A percentile compares a stretch with the other conserved stretches of the same genome.
Evolutionary conservation across 2,888 invertebrate genomes (phyloP).

Genomic region (Salticus scenicus): DNA sequence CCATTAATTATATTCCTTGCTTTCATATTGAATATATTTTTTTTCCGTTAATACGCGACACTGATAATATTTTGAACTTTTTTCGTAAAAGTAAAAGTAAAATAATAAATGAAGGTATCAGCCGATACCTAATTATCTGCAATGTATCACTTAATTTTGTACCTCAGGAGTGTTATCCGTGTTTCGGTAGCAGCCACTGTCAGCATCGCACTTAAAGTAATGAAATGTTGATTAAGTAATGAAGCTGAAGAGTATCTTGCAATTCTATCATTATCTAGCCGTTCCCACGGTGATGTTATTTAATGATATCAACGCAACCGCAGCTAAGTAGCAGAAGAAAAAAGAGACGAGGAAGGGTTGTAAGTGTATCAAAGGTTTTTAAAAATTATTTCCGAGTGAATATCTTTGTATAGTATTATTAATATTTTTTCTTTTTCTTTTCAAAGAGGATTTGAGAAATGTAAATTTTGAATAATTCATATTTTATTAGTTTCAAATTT

Average conservation of each 20-base stretch:
- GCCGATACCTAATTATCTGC: neutral
- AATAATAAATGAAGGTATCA: neutral
- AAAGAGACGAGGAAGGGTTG: too few relatives aligned
- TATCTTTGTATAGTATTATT: too few relatives aligned
- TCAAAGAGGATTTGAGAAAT: too few relatives aligned
- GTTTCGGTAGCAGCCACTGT: neutral
- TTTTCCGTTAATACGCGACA: too few relatives aligned
- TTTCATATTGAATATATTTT: too few relatives aligned
- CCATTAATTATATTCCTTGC: too few relatives aligned
- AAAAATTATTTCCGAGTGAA: too few relatives aligned
- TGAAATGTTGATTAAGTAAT: constrained; percentile 66
- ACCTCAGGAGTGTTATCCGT: neutral
- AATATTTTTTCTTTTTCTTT: too few relatives aligned
- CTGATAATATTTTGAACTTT: neutral
- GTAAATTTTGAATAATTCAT: too few relatives aligned
- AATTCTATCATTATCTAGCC: neutral
- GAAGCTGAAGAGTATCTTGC: constrained; percentile 10
- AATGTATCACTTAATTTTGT: neutral
- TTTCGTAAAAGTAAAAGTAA: neutral
- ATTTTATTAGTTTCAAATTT: too few relatives aligned
- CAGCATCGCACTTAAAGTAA: constrained; percentile 35
- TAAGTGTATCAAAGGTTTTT: too few relatives aligned
- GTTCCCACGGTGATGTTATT: constrained; percentile 6
- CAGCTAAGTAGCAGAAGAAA: neutral
- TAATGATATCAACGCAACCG: neutral